These are phyloP conservation scores for Brachionus asplanchnoidis DNA, from an alignment of 1,140 invertebrate species.

Conservation along the genomic window DNA sequence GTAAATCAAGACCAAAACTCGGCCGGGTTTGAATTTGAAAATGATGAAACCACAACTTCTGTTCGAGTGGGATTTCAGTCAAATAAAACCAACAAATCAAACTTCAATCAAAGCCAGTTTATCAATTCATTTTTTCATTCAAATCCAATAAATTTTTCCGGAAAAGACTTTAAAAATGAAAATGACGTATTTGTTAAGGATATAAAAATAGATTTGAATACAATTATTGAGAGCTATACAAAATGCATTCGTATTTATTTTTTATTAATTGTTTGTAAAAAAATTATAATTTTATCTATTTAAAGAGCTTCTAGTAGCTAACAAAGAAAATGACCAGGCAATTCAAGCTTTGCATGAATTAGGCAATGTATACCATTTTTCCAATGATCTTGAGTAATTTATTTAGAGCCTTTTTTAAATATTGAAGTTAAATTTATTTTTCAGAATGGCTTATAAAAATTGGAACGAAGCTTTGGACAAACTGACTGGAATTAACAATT, in stretches of 20 bases:
- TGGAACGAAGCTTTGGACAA: slow-evolving; percentile 29
- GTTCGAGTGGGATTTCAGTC: not conserved
- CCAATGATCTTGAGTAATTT: slow-evolving; percentile 49
- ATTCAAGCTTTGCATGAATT: slow-evolving; percentile 56
- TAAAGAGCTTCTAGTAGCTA: slow-evolving; percentile 51
- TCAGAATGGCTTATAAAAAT: slow-evolving; percentile 17
- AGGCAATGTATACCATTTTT: slow-evolving; percentile 54
- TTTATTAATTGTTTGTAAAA: not conserved
- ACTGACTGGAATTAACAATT: not conserved
- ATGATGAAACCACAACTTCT: not conserved
- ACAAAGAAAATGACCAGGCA: slow-evolving; percentile 50
- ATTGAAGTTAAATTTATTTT: not conserved
- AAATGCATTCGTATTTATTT: slow-evolving; percentile 53
- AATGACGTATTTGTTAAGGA: slow-evolving; percentile 14
- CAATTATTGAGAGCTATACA: slow-evolving; percentile 45
- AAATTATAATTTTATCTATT: not conserved
- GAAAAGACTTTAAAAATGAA: slow-evolving; percentile 4
- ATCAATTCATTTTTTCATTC: slow-evolving; percentile 31
- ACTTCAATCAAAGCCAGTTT: not conserved
- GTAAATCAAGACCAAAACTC: not conserved
- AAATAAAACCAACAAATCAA: not conserved
- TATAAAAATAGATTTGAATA: not conserved
- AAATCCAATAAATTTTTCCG: not conserved
- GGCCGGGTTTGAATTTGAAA: not conserved
- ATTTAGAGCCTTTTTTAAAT: not conserved